Conservation (phyloP, 2,888 invertebrate genomes). For the Deroplatys truncata region DNA sequence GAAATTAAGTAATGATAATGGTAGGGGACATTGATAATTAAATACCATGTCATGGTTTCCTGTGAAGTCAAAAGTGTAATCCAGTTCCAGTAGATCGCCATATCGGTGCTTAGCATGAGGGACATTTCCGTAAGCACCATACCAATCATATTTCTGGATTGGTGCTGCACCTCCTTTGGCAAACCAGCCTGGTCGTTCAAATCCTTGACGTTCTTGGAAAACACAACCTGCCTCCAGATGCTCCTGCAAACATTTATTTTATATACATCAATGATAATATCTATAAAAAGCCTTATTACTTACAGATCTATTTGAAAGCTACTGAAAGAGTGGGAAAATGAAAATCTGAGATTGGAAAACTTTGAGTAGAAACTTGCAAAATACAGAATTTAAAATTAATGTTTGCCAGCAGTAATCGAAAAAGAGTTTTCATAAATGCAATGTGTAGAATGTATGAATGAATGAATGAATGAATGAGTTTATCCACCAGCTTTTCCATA, state of each 20-base stretch:
- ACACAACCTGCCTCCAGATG: constrained; percentile 74
- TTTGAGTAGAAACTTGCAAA: too few relatives aligned
- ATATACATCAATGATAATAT: neutral
- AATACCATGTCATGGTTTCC: constrained; percentile 72
- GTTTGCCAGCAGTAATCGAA: too few relatives aligned
- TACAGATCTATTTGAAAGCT: too few relatives aligned
- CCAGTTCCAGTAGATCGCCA: constrained; percentile 64
- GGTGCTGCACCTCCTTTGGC: constrained; percentile 49
- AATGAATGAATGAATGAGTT: too few relatives aligned
- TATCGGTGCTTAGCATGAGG: constrained; percentile 65
- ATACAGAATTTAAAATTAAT: too few relatives aligned
- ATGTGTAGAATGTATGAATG: too few relatives aligned
- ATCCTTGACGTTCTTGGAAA: constrained; percentile 83
- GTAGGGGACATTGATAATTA: constrained; percentile 13
- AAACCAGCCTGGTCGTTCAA: constrained; percentile 87
- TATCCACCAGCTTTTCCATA: too few relatives aligned
- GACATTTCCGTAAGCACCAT: constrained; percentile 70
- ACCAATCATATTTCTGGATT: constrained; percentile 78
- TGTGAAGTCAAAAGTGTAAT: constrained; percentile 78
- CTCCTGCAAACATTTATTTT: constrained; percentile 45
- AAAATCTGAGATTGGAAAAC: too few relatives aligned
- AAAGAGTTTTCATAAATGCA: too few relatives aligned
- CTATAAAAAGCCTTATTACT: too few relatives aligned
- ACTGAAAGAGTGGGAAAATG: too few relatives aligned
- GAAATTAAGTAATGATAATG: neutral